Percentiles rank a stretch among this genome's conserved stretches.
Conservation (phyloP, 2,888 invertebrate genomes). For the Pyrgus malvae region DNA sequence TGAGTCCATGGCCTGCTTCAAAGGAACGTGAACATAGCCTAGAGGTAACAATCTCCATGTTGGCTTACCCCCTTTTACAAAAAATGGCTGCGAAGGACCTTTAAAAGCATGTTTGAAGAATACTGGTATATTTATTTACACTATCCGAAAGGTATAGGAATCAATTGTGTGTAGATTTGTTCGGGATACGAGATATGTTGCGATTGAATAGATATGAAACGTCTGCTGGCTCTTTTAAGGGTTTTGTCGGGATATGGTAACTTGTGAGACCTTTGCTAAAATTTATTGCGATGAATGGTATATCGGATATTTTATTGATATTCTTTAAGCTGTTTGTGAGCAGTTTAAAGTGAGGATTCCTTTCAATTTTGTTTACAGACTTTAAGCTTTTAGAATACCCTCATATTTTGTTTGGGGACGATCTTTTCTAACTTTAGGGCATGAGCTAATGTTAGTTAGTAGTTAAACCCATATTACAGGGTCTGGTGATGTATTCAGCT, state of each 20-base stretch:
- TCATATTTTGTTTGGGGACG: too few relatives aligned
- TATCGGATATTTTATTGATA: too few relatives aligned
- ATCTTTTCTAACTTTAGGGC: too few relatives aligned
- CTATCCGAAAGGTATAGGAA: conserved; percentile 24
- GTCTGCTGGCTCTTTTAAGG: neutral
- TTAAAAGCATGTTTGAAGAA: conserved; percentile 23
- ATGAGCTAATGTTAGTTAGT: too few relatives aligned
- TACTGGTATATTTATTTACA: conserved; percentile 32
- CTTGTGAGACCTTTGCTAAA: neutral
- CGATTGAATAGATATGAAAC: conserved; percentile 15
- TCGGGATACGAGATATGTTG: conserved; percentile 18
- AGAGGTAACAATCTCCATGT: conserved; percentile 47
- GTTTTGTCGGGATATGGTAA: neutral
- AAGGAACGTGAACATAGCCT: conserved; percentile 42
- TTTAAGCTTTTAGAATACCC: too few relatives aligned
- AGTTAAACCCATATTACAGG: too few relatives aligned
- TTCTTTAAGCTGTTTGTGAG: too few relatives aligned
- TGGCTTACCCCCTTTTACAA: conserved; percentile 43
- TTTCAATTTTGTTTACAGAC: too few relatives aligned
- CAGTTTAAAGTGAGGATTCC: too few relatives aligned
- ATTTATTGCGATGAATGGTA: neutral
- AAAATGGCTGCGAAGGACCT: conserved; percentile 32
- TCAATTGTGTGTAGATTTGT: conserved; percentile 28
- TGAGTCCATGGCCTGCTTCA: conserved; percentile 28
- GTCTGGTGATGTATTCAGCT: too few relatives aligned